Evolutionary conservation across 2,797 vertebrate species (phyloP), one percentile per base, ranked within the genome.

Genomic region (Smutsia gigantea): DNA sequence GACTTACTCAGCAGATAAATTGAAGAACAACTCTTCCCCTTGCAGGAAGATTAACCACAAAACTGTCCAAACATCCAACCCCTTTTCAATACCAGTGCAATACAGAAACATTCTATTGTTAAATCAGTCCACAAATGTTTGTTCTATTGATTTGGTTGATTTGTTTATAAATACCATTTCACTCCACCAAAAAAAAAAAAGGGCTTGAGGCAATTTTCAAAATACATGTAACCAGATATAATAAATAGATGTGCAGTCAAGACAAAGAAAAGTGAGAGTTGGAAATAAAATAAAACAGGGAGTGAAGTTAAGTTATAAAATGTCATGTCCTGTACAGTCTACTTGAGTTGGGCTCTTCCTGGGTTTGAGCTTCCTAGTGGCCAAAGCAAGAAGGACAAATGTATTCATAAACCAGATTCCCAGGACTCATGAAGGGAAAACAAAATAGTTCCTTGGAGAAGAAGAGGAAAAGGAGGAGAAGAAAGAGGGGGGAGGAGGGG

Each of bases 71-170:
- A 31, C 8, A n/a, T 59, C 55, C 64, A 13, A 9, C 25, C 10
- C 13, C 19, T 42, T 72, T 19, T 74, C 39, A 15, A 3, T 11
- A 29, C 84, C 71, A 46, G 14, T 2, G 4, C 64, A n/a, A 11
- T 2, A 4, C 7, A 57, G 71, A 85, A 74, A 29, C 0, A 18
- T 18, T 68, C 82, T 75, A 53, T 84, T 79, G 95, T 75, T 46
- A 94, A 90, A 88, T 46, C 93, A 90, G 19, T 63, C 78, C 49
- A 4, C 74, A 66, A 81, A 88, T 17, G 51, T 61, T 53, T 53
- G 82, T 69, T 69, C 81, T 71, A 93, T 61, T 51, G 95, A 75
- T 84, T 87, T 61, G 25, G 82, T 79, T 93, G 90, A 79, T 71
- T 74, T 87, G 85, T 87, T 87, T 89, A 87, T 71, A 63, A 75